Conservation (phyloP, 2,797 vertebrate species). For the Arrhamphus sclerolepis region DNA sequence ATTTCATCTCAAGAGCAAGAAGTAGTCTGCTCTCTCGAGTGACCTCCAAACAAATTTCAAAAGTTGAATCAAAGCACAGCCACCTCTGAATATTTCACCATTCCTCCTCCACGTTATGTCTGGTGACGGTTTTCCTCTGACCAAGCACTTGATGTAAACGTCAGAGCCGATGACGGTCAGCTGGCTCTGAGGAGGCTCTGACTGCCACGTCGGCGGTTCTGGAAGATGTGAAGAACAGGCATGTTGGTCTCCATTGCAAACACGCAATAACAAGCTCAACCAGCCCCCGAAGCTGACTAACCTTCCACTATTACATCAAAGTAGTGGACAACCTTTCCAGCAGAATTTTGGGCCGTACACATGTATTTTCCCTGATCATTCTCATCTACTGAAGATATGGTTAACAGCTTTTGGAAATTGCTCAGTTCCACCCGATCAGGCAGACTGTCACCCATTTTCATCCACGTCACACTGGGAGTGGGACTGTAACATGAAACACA, state of each 20-base stretch:
- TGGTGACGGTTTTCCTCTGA: constrained; percentile 86
- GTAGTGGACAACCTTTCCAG: constrained; percentile 82
- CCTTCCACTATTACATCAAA: constrained; percentile 90
- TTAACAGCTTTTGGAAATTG: constrained; percentile 85
- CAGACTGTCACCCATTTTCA: constrained; percentile 79
- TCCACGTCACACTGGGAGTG: constrained; percentile 87
- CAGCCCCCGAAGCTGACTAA: constrained; percentile 56
- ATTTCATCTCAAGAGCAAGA: no score
- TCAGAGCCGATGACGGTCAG: constrained; percentile 84
- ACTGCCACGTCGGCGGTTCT: constrained; percentile 91
- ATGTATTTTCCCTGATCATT: constrained; percentile 87
- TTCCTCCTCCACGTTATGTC: constrained; percentile 89
- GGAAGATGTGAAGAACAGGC: constrained; percentile 45
- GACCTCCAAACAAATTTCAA: constrained; percentile 5
- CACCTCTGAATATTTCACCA: constrained; percentile 83
- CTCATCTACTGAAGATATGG: constrained; percentile 80
- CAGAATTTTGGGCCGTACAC: constrained; percentile 86
- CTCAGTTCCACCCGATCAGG: constrained; percentile 65
- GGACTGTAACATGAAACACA: constrained; percentile 79
- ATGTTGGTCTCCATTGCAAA: constrained; percentile 25
- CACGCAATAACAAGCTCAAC: neutral
- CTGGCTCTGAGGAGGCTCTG: constrained; percentile 81
- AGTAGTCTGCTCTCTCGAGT: neutral
- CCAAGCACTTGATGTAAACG: constrained; percentile 87
- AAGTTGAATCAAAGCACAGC: constrained; percentile 14